Evolutionary conservation across 2,113 vertebrate species (phyloP), one percentile per base, ranked within the genome.

Genomic region (Catagonus wagneri): DNA sequence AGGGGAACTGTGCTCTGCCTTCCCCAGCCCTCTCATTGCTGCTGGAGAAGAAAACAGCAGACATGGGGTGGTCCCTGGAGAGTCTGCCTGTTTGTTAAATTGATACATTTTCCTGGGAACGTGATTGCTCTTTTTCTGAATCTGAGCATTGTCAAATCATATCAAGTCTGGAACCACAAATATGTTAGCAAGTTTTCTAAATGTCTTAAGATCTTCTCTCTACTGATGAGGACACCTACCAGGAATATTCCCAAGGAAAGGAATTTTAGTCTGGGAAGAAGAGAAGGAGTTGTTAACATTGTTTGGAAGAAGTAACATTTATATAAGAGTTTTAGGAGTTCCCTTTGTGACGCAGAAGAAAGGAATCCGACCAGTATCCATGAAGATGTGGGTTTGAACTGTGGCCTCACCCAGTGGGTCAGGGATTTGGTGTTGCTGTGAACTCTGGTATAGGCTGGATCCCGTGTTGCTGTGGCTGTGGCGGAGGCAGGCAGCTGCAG

Each of bases 291-390:
- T 83, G 32, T 74, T n/a, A 14, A 13, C 79, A 4, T 52, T 66
- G n/a, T 32, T 83, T 97, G 39, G 16, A 80, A 83, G 54, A 71
- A 32, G 19, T 89, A 54, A 29, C 36, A n/a, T 34, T 96, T 78
- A 78, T 0, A 44, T 9, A 5, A 89, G 14, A 14, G 19, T 7
- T 79, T 79, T 79, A 44, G 44, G 44, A 44, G 44, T 44, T 44
- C 44, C 44, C 44, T 44, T 44, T 44, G 44, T 44, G 44, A 8
- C 8, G 44, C 44, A 44, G 44, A 4, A 44, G 44, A 44, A 44
- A 44, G 44, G 44, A 44, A 44, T 44, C 44, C 44, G 8, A 44
- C 44, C 44, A 44, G 8, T 44, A 44, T 44, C 44, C 44, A 44
- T 44, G 44, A 44, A 44, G 44, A 44, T n/a, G n/a, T n/a, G n/a